Conservation (phyloP, 1,140 invertebrate species). For the Platorchestia sp. region DNA sequence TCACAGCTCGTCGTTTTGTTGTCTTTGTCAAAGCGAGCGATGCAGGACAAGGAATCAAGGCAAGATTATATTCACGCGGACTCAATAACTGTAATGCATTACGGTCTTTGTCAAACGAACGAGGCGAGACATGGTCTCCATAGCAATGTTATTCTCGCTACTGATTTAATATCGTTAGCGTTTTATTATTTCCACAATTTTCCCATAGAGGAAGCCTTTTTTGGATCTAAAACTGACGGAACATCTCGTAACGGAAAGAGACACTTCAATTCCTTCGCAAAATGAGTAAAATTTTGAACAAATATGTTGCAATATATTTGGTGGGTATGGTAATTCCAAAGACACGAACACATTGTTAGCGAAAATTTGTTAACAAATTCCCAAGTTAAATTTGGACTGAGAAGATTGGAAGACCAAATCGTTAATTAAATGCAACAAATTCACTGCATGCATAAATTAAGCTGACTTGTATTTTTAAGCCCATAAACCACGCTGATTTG, state of each 20-base stretch:
- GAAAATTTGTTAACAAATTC: background rate
- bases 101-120: background rate
- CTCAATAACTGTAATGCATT: background rate
- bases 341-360: background rate
- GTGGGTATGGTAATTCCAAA: background rate
- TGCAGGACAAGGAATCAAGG: too few relatives aligned
- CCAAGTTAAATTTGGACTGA: background rate
- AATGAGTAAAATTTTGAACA: background rate
- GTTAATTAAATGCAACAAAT: background rate
- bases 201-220: background rate
- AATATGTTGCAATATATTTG: background rate
- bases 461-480: background rate
- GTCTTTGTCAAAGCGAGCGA: too few relatives aligned
- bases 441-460: background rate
- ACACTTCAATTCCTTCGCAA: background rate
- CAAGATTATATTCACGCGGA: too few relatives aligned
- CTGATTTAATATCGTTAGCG: background rate
- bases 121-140: background rate
- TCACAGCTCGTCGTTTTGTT: too few relatives aligned
- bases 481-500: background rate
- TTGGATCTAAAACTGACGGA: background rate
- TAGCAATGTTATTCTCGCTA: background rate
- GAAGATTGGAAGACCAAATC: background rate
- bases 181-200: background rate
- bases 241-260: background rate